Conservation (phyloP, 2,797 vertebrate genomes). For the Pipistrellus pipistrellus region DNA sequence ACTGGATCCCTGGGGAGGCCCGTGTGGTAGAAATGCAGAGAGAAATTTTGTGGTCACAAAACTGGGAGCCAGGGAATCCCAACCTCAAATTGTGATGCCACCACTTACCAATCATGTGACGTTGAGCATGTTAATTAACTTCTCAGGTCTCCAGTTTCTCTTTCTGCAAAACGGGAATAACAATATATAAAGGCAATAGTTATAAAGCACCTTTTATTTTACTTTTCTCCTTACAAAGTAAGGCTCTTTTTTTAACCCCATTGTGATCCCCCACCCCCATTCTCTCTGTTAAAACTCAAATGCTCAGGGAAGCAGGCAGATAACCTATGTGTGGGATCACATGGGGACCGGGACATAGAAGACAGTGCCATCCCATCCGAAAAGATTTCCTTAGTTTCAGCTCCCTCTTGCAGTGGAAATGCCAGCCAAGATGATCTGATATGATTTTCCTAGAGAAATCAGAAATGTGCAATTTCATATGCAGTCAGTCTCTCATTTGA, state of each 20-base stretch:
- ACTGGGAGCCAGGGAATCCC: neutral
- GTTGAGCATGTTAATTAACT: neutral
- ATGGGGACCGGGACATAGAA: rapidly evolving
- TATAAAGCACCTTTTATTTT: neutral
- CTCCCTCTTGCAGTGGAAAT: neutral
- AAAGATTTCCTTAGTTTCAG: neutral
- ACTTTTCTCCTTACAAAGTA: neutral
- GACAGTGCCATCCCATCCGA: neutral
- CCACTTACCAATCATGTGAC: neutral
- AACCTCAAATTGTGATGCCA: neutral
- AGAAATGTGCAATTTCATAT: slow-evolving; percentile 43
- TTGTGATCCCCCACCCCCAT: neutral
- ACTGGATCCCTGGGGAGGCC: neutral
- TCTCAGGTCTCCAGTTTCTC: neutral
- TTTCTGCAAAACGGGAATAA: slow-evolving; percentile 25
- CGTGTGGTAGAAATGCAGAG: neutral
- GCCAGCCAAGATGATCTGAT: neutral
- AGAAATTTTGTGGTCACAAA: neutral
- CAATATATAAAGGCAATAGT: neutral
- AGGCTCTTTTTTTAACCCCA: neutral
- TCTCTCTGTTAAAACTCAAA: slow-evolving; percentile 33
- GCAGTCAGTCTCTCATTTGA: slow-evolving; percentile 36
- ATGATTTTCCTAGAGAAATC: slow-evolving; percentile 35
- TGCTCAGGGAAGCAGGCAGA: neutral
- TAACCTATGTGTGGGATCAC: neutral